Conservation (phyloP, 2,113 vertebrate species). For the Psittacara wagleri region DNA sequence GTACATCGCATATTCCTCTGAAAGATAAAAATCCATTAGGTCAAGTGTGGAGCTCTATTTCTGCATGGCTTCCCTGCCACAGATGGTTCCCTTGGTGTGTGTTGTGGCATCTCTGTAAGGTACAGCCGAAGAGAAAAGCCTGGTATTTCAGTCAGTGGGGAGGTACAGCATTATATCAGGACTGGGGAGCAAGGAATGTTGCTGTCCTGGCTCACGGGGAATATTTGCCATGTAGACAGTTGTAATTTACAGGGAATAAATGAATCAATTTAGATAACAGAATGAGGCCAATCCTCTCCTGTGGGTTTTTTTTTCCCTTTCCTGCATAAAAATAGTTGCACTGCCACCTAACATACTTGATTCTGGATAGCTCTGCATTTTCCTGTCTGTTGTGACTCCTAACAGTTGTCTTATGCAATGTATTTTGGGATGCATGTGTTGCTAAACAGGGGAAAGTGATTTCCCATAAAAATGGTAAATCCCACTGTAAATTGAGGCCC, state of each 20-base stretch:
- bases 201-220: neutral
- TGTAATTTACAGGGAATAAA: slow-evolving; percentile 11
- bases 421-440: neutral
- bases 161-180: neutral
- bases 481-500: neutral
- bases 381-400: neutral
- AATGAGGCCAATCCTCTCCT: neutral
- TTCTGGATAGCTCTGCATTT: neutral
- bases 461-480: neutral
- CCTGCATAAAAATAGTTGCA: neutral
- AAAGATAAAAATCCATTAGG: neutral
- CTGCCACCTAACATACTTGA: neutral
- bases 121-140: neutral
- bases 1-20: neutral
- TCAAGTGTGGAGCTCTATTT: neutral
- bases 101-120: fast-evolving
- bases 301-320: fast-evolving
- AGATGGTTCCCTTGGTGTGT: neutral
- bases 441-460: neutral
- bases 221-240: neutral
- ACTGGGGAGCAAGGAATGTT: neutral
- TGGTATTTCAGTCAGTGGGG: neutral
- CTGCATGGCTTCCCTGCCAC: neutral
- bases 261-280: slow-evolving; percentile 21
- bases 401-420: neutral